These are phyloP conservation scores for Mormyrops attenuatus DNA, from an alignment of 2,797 vertebrate species.

Conservation along the genomic window DNA sequence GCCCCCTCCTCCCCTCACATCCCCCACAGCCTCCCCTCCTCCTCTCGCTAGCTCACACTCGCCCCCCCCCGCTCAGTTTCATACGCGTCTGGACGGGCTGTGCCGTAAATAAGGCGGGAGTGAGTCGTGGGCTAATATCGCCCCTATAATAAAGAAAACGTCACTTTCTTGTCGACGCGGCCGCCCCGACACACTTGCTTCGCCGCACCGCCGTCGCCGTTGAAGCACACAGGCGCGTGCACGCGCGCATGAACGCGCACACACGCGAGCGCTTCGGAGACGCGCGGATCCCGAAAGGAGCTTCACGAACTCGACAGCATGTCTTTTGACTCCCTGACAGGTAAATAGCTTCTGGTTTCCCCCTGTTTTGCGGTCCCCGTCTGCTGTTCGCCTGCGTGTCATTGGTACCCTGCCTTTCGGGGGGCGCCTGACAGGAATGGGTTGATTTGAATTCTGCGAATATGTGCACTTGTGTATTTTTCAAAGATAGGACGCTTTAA, in stretches of 20 bases:
- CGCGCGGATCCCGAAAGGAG: conserved; percentile 32
- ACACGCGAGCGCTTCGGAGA: conserved; percentile 28
- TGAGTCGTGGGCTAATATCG: not conserved
- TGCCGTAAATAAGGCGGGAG: not conserved
- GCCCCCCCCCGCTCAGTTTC: conserved; percentile 11
- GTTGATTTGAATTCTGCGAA: not conserved
- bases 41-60: not conserved
- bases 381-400: not conserved
- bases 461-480: not conserved
- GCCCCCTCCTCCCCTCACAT: not conserved
- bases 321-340: conserved; percentile 59
- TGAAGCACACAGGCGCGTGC: conserved; percentile 47
- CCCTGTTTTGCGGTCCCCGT: not conserved
- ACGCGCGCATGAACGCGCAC: conserved; percentile 39
- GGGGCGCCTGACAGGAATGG: not conserved
- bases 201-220: conserved; percentile 42
- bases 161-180: conserved; percentile 31
- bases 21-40: not conserved
- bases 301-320: conserved; percentile 60
- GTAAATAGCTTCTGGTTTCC: conserved; percentile 47
- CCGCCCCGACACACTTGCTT: not conserved
- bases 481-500: not conserved
- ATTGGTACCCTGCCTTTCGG: not conserved
- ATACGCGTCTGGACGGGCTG: conserved; percentile 7
- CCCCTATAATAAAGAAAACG: conserved; percentile 29